Conservation (phyloP, 2,888 invertebrate species). For the Geotrupes spiniger region DNA sequence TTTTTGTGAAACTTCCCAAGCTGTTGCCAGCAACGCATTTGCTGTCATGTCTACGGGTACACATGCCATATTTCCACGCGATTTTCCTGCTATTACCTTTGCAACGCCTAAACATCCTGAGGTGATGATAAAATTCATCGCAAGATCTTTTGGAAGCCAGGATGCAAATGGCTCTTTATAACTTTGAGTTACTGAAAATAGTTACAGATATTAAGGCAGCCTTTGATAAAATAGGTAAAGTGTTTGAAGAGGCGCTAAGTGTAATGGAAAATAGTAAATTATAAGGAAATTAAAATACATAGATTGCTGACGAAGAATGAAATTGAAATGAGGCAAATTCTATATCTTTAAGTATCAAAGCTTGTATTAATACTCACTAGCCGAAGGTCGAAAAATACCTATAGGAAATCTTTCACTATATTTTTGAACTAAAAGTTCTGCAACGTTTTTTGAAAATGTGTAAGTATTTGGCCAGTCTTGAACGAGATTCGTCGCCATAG, state of each 20-base stretch:
- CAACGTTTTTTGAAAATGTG: conserved; percentile 3
- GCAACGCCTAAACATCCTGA: not conserved
- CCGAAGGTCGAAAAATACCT: no score
- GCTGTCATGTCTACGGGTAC: conserved; percentile 1
- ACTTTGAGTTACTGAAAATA: conserved; percentile 1
- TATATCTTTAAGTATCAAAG: no score
- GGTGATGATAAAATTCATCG: not conserved
- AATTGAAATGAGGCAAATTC: no score
- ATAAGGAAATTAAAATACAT: no score
- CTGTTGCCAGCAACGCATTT: not conserved
- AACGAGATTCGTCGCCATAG: not conserved
- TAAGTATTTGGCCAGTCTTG: conserved; percentile 4
- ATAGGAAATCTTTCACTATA: no score
- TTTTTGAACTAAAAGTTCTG: not conserved
- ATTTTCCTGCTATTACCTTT: not conserved
- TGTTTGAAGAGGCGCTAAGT: no score
- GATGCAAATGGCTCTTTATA: conserved; percentile 1
- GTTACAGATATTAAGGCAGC: no score
- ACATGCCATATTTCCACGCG: not conserved
- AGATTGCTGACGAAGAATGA: no score
- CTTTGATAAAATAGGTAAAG: no score
- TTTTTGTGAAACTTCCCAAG: not conserved
- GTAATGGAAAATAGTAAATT: no score
- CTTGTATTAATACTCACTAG: no score
- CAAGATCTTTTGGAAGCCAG: not conserved